Evolutionary conservation across 2,113 vertebrate species (phyloP), one percentile per base, ranked within the genome.

Genomic region (Herpailurus yagouaroundi): DNA sequence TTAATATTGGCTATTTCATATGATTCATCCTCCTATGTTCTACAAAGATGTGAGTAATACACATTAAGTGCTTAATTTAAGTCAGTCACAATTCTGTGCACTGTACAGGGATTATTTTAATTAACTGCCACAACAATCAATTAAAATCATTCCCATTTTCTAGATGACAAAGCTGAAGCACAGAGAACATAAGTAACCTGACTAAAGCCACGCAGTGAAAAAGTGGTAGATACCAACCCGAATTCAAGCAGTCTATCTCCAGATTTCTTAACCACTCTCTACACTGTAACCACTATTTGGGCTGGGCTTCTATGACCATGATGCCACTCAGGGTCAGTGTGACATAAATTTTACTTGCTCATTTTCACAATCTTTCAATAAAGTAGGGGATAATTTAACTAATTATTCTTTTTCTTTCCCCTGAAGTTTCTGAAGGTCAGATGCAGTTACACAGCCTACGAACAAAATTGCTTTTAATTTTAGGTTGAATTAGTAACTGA

Each of bases 321-420:
- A 81, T 1, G 1, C 1, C 27, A 66, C 57, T 77, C 33, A 52
- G 31, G 11, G 27, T 86, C 60, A 52, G 7, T 27, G 19, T 81
- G 60, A 81, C 9, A 18, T 81, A 63, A 36, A 45, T 77, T 91
- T 89, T 89, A 41, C 41, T 66, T 86, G n/a, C 29, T 2, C 1
- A 60, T 77, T 71, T 95, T 92, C 12, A 79, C 57, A 82, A 80
- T 87, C 29, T 89, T 96, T 94, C 68, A 68, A 85, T 92, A 94
- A 73, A 60, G 3, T 71, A 76, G 55, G 3, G 45, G 38, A 85
- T 92, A 71, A 57, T 82, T 91, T 69, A 74, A 88, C 38, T 87
- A 36, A 79, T 52, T 69, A 33, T 88, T 93, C 18, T 60, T 91
- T 89, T 33, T 50, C 27, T 73, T 87, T 66, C 5, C 14, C 50